Conservation (phyloP, 2,888 invertebrate species). For the Dilophus febrilis region DNA sequence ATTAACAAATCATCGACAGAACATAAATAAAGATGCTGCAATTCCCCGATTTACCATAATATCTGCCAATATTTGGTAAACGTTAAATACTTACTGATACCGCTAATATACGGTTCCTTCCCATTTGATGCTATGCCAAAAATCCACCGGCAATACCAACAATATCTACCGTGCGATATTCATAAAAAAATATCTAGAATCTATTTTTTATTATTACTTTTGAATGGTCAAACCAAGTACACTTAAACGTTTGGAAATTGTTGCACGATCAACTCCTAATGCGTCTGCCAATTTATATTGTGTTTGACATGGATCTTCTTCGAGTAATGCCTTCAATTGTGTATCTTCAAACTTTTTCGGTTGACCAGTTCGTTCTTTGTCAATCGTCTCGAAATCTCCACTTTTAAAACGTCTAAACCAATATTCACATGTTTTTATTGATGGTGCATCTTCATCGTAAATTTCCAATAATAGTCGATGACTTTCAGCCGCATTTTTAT, state of each 20-base stretch:
- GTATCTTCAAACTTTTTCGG: neutral
- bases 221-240: too few species aligned
- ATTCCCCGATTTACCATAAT: too few species aligned
- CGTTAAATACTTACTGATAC: slow-evolving; percentile 50
- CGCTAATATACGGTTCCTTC: slow-evolving; percentile 52
- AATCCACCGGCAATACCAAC: slow-evolving; percentile 94
- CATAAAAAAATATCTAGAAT: too few species aligned
- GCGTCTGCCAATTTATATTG: neutral
- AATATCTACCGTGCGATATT: too few species aligned
- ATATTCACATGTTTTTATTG: too few species aligned
- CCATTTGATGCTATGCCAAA: slow-evolving; percentile 62
- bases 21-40: too few species aligned
- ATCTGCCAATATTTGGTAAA: slow-evolving; percentile 85
- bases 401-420: slow-evolving; percentile 5
- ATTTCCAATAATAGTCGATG: slow-evolving; percentile 6
- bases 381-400: slow-evolving; percentile 3
- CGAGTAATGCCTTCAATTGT: neutral
- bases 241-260: neutral
- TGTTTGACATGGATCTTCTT: neutral
- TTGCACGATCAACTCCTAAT: neutral
- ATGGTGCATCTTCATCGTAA: slow-evolving; percentile 7
- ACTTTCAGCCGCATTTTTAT: slow-evolving; percentile 8
- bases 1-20: too few species aligned
- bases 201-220: too few species aligned
- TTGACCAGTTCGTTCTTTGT: slow-evolving; percentile 3